A percentile compares a stretch with the other conserved stretches of the same genome.
phyloP scores from a whole-genome alignment of 2,888 invertebrate genomes.

The Paralinhomoeus sp. region DNA sequence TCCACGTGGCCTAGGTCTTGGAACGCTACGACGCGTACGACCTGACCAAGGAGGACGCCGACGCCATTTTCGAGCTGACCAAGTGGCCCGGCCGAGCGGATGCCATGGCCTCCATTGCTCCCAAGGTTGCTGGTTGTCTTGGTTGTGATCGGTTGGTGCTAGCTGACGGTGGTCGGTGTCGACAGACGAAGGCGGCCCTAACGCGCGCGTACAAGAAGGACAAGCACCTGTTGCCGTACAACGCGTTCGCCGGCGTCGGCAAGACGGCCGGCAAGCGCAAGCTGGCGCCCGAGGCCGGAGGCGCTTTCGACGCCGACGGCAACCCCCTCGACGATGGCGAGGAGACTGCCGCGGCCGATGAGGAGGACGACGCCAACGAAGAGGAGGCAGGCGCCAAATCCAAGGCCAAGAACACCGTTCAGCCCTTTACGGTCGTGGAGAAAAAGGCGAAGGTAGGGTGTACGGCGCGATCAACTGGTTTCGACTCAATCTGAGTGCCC shows the following conservation, averaged over 20 bases:
- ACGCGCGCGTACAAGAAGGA: constrained; percentile 77
- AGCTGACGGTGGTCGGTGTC: not conserved
- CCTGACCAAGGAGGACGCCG: constrained; percentile 68
- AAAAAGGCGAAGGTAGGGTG: no score
- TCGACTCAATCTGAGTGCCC: no score
- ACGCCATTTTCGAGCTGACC: constrained; percentile 59
- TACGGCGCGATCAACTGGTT: no score
- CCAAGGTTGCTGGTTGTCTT: not conserved
- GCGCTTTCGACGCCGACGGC: not conserved
- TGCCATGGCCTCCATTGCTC: not conserved
- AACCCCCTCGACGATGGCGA: not conserved
- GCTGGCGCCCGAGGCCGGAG: not conserved
- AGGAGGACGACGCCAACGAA: not conserved
- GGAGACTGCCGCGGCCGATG: not conserved
- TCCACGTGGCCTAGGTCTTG: constrained; percentile 33
- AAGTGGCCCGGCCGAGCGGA: constrained; percentile 43
- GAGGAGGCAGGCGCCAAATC: not conserved
- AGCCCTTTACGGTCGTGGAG: no score
- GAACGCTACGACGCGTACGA: constrained; percentile 57
- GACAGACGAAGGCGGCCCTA: constrained; percentile 67
- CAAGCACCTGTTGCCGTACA: constrained; percentile 49
- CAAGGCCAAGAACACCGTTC: no score
- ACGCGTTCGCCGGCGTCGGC: no score
- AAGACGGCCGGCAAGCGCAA: not conserved
- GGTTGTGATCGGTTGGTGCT: not conserved